These are phyloP conservation scores for Sula dactylatra DNA, from an alignment of 2,113 vertebrate genomes.

Conservation along the genomic window DNA sequence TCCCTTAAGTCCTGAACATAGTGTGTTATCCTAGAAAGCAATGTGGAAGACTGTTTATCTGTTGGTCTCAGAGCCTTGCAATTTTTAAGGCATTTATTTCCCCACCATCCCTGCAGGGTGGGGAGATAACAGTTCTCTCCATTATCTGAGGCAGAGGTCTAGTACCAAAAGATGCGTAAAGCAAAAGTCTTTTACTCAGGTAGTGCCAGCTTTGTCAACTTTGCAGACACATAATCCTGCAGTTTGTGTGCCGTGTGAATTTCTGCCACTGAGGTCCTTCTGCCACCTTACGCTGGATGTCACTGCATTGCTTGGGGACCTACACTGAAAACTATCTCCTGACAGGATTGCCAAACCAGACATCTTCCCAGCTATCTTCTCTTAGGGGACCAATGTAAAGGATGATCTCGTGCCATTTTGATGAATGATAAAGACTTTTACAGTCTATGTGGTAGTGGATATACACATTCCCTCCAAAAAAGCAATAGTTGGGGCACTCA, in stretches of 20 bases:
- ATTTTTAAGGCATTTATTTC: background rate
- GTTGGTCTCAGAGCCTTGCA: background rate
- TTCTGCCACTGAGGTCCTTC: background rate
- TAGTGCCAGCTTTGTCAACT: background rate
- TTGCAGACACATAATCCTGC: background rate
- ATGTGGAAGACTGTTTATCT: background rate
- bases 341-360: background rate
- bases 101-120: background rate
- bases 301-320: background rate
- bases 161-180: background rate
- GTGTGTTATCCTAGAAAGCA: background rate
- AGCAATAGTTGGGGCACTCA: background rate
- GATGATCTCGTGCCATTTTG: background rate
- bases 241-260: background rate
- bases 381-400: background rate
- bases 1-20: background rate
- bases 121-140: background rate
- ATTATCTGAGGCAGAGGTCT: background rate
- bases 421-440: background rate
- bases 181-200: background rate
- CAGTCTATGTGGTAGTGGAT: background rate
- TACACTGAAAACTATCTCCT: background rate
- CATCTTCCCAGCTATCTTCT: background rate
- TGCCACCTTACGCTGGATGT: background rate
- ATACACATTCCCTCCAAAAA: background rate